Base-by-base conservation (phyloP, 1,140 invertebrate species). In the Eumaeus atala region DNA sequence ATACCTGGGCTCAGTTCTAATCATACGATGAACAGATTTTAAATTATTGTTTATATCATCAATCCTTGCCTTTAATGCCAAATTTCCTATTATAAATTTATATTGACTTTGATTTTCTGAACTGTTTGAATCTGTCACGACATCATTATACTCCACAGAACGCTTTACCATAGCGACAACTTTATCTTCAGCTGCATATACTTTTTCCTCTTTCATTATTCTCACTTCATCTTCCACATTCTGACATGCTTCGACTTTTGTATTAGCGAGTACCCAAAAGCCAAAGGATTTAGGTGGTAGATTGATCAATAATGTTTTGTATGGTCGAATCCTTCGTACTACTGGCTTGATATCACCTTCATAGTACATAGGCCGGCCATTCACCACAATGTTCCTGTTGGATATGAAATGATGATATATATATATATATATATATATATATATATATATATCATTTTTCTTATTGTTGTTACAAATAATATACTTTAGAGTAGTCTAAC, bases 261-360 rank as follows among this genome's bases (percentile, higher is more conserved):
- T 73, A 52, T 86, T 87, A 1, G 90, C 87, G 9, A 91, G 54
- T 3, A 91, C 87, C 90, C 90, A 91, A 62, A 91, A 91, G 0
- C 90, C 90, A 42, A 91, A 89, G 2, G 84, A 83, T 52, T 87
- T 88, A 0, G 90, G 77, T 11, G 89, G 88, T 3, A 91, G 54
- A 33, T 83, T 85, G 7, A 91, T 55, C 18, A 84, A 64, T 0
- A 90, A 52, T 0, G 81, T 86, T 54, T 88, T 83, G 38, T 78
- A 84, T 21, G 80, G 82, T 38, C 84, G 64, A 11, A 84, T 70
- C 3, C 63, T 73, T 56, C 81, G 77, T 0, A 90, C 75, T 0
- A 73, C 59, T 8, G 90, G 90, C 14, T 84, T 67, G 1, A 91
- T 74, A 47, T 90, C 76, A 0, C 75, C 83, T 59, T 89, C 87